Evolutionary conservation across 2,888 invertebrate species (phyloP).

Genomic region (Hyposoter didymator): DNA sequence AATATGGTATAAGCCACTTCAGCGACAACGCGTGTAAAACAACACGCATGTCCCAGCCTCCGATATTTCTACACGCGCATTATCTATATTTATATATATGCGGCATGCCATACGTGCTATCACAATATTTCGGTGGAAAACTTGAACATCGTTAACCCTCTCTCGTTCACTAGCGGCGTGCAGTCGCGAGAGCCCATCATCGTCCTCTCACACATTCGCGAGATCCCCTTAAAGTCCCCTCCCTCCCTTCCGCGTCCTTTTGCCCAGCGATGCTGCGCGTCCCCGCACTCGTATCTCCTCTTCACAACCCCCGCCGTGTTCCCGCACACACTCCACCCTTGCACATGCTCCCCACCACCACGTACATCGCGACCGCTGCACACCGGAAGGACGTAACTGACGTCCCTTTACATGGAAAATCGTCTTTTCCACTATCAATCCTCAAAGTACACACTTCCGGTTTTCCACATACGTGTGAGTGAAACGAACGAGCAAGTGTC

Average conservation of each 20-base stretch:
- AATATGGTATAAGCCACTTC: slow-evolving; percentile 64
- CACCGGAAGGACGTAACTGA: slow-evolving; percentile 13
- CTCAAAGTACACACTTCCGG: neutral
- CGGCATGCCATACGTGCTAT: slow-evolving; percentile 57
- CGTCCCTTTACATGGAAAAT: neutral
- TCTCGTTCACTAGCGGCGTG: slow-evolving; percentile 55
- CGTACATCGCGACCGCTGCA: slow-evolving; percentile 15
- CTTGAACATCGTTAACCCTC: slow-evolving; percentile 78
- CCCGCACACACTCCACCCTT: slow-evolving; percentile 36
- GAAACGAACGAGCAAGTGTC: slow-evolving; percentile 61
- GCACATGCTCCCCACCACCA: slow-evolving; percentile 12
- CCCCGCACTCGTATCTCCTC: slow-evolving; percentile 58
- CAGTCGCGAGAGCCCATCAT: slow-evolving; percentile 68
- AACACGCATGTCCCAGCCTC: slow-evolving; percentile 66
- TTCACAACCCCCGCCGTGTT: slow-evolving; percentile 53
- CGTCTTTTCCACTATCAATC: slow-evolving; percentile 6
- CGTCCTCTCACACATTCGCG: slow-evolving; percentile 71
- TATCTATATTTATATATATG: slow-evolving; percentile 18
- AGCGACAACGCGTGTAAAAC: slow-evolving; percentile 80
- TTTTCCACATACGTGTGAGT: slow-evolving; percentile 1
- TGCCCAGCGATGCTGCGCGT: slow-evolving; percentile 27
- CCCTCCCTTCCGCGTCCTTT: slow-evolving; percentile 37
- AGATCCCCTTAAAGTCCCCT: slow-evolving; percentile 32
- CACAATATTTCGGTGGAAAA: slow-evolving; percentile 71
- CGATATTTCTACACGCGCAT: slow-evolving; percentile 19